Percentiles rank a stretch among this genome's conserved stretches.
Conservation (phyloP, 1,140 invertebrate genomes). For the Lucilia cuprina region DNA sequence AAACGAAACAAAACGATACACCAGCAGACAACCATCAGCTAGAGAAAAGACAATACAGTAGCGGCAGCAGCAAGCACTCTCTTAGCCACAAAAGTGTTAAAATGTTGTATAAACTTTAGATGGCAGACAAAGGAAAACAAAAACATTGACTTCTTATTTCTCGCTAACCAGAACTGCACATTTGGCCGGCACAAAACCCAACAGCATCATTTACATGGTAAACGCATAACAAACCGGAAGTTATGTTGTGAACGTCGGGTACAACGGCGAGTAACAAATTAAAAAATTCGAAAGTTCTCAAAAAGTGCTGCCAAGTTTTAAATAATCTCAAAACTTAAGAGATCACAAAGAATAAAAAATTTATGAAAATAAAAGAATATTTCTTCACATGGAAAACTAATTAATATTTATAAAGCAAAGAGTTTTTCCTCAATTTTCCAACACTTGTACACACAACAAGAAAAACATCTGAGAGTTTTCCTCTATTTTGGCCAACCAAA, state of each 20-base stretch:
- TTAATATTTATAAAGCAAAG: neutral
- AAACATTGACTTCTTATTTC: neutral
- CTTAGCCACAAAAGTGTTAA: conserved; percentile 24
- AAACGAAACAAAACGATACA: conserved; percentile 8
- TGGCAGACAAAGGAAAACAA: neutral
- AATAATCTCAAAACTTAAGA: neutral
- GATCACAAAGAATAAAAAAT: neutral
- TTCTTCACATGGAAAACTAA: neutral
- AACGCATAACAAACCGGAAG: conserved; percentile 33
- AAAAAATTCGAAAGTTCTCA: neutral
- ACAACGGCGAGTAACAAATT: neutral
- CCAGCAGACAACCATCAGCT: neutral
- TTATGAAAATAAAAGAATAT: neutral
- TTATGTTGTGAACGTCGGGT: neutral
- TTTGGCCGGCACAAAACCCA: conserved; percentile 23
- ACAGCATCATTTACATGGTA: conserved; percentile 26
- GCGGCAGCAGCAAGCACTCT: neutral
- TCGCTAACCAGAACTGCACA: neutral
- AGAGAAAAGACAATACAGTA: neutral
- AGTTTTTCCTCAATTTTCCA: neutral
- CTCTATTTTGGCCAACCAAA: neutral
- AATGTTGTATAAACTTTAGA: conserved; percentile 20
- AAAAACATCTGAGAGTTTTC: neutral
- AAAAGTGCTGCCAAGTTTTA: conserved; percentile 19
- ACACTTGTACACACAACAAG: neutral